Base-by-base conservation (phyloP, 2,888 invertebrate genomes). In the Schizaphis graminum region DNA sequence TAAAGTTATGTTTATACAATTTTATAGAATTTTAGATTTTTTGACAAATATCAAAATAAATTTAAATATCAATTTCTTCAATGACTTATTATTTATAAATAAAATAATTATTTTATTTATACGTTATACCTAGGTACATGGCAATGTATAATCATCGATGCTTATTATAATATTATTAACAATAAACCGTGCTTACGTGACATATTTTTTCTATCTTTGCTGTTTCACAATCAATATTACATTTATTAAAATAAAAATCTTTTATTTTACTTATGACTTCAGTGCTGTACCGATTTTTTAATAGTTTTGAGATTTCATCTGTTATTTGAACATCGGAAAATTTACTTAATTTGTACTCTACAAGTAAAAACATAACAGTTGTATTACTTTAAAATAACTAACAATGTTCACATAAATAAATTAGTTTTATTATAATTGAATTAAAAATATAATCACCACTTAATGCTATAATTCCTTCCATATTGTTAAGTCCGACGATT, bases 401-500 rank as follows among this genome's bases (percentile, higher is more conserved):
- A 53, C 16, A 53, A 53, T 53, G 49, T 47, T 47, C 44, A 26
- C 24, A 8, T n/a, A 67, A 26, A 24, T 57, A 57, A 7, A 67
- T 67, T 67, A 16, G n/a, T 87, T n/a, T n/a, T 87, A 28, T 7
- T 87, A 35, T 8, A 88, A 41, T 90, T 49, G 10, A 53, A 53
- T 86, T 77, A 11, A 57, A 35, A 61, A 49, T 47, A 61, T 44
- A 96, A 96, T 95, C 96, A 97, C 97, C 96, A 95, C 97, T 96
- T 26, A 96, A 96, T 95, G 96, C 97, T n/a, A 98, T 95, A 67
- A 97, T 97, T 21, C 98, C 98, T 96, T 98, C 98, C 94, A 97
- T 97, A 16, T 97, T 97, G 86, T 97, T 98, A 10, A 97, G 95
- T 7, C 98, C 98, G 13, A 97, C 97, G 96, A 98, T 97, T 96